A percentile compares a stretch with the other conserved stretches of the same genome.
These are phyloP conservation scores for Serilophus lunatus DNA, from an alignment of 2,113 vertebrate species.

Conservation along the genomic window DNA sequence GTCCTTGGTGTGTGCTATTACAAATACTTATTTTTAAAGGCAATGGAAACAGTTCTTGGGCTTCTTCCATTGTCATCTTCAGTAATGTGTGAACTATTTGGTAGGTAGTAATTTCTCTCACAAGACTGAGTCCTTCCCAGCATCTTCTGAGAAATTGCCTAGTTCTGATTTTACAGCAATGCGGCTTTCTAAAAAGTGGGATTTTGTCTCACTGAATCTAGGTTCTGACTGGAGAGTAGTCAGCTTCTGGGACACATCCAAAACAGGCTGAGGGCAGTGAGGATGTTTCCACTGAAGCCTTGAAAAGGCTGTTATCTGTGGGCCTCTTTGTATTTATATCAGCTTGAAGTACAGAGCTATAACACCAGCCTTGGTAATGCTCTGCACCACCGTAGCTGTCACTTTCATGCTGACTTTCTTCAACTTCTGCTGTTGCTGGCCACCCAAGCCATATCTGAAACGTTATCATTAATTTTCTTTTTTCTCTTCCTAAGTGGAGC, in stretches of 20 bases:
- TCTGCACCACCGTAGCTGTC: not conserved
- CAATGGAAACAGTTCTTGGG: not conserved
- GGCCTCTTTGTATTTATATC: not conserved
- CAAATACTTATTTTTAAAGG: not conserved
- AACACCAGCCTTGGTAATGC: not conserved
- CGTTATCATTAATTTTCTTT: not conserved
- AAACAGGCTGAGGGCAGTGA: not conserved
- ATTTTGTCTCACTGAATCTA: not conserved
- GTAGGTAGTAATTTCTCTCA: not conserved
- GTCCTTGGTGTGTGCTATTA: not conserved
- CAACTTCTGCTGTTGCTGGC: not conserved
- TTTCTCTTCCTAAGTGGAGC: not conserved
- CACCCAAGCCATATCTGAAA: conserved; percentile 22
- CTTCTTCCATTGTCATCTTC: not conserved
- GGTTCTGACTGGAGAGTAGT: not conserved
- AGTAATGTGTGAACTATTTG: not conserved
- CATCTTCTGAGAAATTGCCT: not conserved
- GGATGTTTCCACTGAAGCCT: not conserved
- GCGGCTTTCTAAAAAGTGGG: not conserved
- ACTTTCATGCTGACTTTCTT: not conserved
- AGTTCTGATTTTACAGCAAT: not conserved
- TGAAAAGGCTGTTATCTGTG: not conserved
- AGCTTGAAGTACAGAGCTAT: not conserved
- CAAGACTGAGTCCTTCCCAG: not conserved
- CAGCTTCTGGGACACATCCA: not conserved